Percentiles rank a stretch among this genome's conserved stretches.
phyloP scores from a whole-genome alignment of 2,888 invertebrate species.

The Mythimna pallens region DNA sequence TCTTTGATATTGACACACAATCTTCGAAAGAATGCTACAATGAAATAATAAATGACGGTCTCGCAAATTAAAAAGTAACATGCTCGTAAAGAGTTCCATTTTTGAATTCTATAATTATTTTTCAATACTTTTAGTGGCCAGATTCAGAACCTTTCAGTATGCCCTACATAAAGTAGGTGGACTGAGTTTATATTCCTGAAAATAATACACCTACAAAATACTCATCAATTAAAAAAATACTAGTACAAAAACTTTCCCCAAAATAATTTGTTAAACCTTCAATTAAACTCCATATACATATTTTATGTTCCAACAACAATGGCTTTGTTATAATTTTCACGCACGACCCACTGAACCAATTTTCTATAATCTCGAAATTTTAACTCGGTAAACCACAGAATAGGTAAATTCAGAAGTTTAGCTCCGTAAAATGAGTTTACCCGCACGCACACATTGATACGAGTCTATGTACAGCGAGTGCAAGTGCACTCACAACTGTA shows the following conservation, averaged over 20 bases:
- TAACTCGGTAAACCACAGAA: constrained; percentile 17
- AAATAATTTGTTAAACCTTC: constrained; percentile 36
- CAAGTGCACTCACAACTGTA: neutral
- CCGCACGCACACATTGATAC: neutral
- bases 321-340: constrained; percentile 60
- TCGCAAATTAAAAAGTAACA: no score
- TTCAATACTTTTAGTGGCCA: no score
- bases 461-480: neutral
- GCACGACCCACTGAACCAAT: constrained; percentile 57
- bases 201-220: neutral
- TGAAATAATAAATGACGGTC: no score
- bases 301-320: constrained; percentile 50
- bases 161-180: neutral
- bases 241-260: neutral
- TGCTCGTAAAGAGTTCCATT: no score
- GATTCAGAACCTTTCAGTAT: no score
- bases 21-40: no score
- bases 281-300: constrained; percentile 40
- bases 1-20: no score
- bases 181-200: neutral
- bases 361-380: constrained; percentile 48
- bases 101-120: no score
- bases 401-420: constrained; percentile 5
- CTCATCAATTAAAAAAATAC: constrained; percentile 1
- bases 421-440: neutral